Evolutionary conservation across 2,888 invertebrate genomes (phyloP), one percentile per base, ranked within the genome.

Genomic region (Trichogramma dendrolimi): DNA sequence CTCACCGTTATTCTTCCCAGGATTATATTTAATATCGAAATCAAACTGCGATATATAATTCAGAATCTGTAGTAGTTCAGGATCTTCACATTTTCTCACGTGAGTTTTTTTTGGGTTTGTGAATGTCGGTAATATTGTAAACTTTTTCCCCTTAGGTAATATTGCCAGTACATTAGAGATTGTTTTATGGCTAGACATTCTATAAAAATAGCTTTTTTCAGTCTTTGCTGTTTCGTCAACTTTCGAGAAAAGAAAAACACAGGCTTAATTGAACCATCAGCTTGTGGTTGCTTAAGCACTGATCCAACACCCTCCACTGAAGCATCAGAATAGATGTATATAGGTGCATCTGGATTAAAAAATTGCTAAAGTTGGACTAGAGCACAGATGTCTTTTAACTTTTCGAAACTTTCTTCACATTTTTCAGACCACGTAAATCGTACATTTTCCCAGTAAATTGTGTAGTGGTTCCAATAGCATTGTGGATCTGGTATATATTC

Each of bases 291-390:
- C 66, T 71, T 71, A 14, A 71, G 46, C 38, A 71, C 51, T 27
- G 68, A n/a, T n/a, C n/a, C n/a, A n/a, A n/a, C n/a, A n/a, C n/a
- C n/a, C n/a, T n/a, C n/a, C n/a, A n/a, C n/a, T 43, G 67, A 67
- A n/a, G 69, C 72, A 59, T 74, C 72, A 14, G 72, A 71, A 44
- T 67, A 69, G 8, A 74, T 70, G 8, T 65, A 51, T 11, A 70
- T 71, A 50, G 67, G 66, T 42, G 63, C 11, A 8, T 70, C 60
- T 58, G 65, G 66, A 51, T 71, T 70, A 59, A 67, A 74, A 50
- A 74, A n/a, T 71, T 48, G 62, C 63, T 61, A 73, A 57, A 38
- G 70, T 57, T 40, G 72, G 71, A 66, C 68, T 39, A 8, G 67
- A 63, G 46, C 72, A 72, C 39, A 72, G 55, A 46, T 66, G 59